These are phyloP conservation scores for Taurulus bubalis DNA, from an alignment of 2,113 vertebrate species.

Conservation along the genomic window DNA sequence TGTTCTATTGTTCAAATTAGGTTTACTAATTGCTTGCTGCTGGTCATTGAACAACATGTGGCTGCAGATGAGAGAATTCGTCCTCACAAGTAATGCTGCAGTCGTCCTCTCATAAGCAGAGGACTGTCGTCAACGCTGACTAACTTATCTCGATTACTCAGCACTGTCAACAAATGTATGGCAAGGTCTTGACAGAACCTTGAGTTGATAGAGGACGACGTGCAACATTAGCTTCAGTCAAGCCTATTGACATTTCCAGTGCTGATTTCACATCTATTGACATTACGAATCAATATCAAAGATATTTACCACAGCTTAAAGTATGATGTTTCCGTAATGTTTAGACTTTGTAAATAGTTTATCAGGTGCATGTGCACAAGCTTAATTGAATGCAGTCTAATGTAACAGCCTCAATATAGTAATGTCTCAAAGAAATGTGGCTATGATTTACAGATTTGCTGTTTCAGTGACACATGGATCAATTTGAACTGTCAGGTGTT, in stretches of 20 bases:
- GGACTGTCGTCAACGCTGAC: slow-evolving; percentile 9
- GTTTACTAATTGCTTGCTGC: slow-evolving; percentile 47
- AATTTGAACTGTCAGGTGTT: background rate
- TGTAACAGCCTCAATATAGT: background rate
- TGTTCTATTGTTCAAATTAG: slow-evolving; percentile 48
- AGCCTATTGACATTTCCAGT: slow-evolving; percentile 15
- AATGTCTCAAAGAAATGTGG: background rate
- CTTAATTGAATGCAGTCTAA: background rate
- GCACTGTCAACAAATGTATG: slow-evolving; percentile 10
- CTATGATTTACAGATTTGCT: background rate
- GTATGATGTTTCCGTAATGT: background rate
- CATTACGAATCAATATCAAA: background rate
- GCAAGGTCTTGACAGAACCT: slow-evolving; percentile 5
- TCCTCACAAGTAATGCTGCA: slow-evolving; percentile 16
- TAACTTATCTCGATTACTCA: slow-evolving; percentile 39
- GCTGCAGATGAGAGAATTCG: slow-evolving; percentile 13
- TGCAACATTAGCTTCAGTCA: slow-evolving; percentile 16
- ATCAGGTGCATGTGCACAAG: background rate
- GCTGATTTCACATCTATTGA: slow-evolving; percentile 7
- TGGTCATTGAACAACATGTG: slow-evolving; percentile 44
- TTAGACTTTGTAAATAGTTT: background rate
- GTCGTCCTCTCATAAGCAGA: background rate
- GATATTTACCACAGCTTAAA: background rate
- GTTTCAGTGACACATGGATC: background rate
- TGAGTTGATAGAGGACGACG: slow-evolving; percentile 12